Percentiles rank a stretch among this genome's conserved stretches.
These are phyloP conservation scores for Serrognathus titanus DNA, from an alignment of 2,888 invertebrate genomes.

Conservation along the genomic window DNA sequence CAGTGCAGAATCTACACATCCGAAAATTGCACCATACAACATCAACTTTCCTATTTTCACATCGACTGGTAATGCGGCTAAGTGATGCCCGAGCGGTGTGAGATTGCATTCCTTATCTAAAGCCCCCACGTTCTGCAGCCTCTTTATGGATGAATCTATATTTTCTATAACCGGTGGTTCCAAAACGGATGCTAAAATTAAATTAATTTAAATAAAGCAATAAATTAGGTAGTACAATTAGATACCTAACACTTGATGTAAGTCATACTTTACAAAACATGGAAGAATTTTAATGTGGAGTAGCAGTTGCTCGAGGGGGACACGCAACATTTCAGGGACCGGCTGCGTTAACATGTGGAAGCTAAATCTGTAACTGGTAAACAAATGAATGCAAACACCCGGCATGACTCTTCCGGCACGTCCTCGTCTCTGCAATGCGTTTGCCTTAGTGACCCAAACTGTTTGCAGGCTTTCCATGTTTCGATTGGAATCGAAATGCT, in stretches of 20 bases:
- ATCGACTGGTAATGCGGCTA: conserved; percentile 87
- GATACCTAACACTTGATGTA: conserved; percentile 41
- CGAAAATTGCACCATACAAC: conserved; percentile 87
- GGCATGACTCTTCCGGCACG: conserved; percentile 88
- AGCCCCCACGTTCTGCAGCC: conserved; percentile 76
- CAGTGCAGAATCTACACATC: conserved; percentile 86
- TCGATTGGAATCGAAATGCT: conserved; percentile 73
- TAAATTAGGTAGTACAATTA: neutral
- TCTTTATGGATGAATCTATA: conserved; percentile 64
- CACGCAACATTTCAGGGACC: conserved; percentile 84
- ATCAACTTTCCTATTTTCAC: conserved; percentile 90
- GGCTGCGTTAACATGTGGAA: conserved; percentile 70
- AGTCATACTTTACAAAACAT: conserved; percentile 39
- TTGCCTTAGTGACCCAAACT: conserved; percentile 88
- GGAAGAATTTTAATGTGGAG: conserved; percentile 72
- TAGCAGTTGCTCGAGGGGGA: conserved; percentile 80
- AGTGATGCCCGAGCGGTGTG: conserved; percentile 82
- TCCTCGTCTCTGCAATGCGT: conserved; percentile 85
- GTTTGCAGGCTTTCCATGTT: conserved; percentile 85
- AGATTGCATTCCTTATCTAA: conserved; percentile 70
- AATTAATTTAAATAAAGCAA: neutral
- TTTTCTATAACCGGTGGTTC: conserved; percentile 70
- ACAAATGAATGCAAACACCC: conserved; percentile 84
- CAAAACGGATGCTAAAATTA: conserved; percentile 58
- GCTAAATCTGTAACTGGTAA: conserved; percentile 68